Evolutionary conservation across 2,797 vertebrate genomes (phyloP).

Genomic region (Anguilla marmorata): DNA sequence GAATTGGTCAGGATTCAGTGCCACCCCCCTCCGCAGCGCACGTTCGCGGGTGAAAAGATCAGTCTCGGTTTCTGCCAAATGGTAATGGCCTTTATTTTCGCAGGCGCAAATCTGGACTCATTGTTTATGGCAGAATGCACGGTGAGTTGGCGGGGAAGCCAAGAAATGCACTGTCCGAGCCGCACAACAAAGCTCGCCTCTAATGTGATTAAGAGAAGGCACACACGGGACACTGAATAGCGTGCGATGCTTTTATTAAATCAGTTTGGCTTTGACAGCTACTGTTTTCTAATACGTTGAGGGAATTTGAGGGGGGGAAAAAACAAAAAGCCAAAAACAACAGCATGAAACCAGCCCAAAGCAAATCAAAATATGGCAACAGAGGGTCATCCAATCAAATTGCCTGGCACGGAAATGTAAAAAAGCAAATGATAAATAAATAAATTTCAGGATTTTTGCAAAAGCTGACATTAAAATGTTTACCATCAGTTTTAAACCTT

Average conservation of each 20-base stretch:
- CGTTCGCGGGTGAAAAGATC: neutral
- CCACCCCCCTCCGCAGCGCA: neutral
- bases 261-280: neutral
- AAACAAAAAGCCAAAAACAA: neutral
- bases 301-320: neutral
- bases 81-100: neutral
- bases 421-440: neutral
- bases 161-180: neutral
- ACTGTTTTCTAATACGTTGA: neutral
- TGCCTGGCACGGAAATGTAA: neutral
- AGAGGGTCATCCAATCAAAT: neutral
- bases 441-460: neutral
- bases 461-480: neutral
- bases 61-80: slow-evolving; percentile 4
- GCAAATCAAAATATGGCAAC: neutral
- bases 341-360: neutral
- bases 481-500: neutral
- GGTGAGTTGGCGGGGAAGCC: neutral
- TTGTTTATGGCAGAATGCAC: neutral
- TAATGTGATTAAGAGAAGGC: neutral
- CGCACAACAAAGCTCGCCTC: neutral
- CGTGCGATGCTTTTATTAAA: neutral
- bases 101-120: neutral
- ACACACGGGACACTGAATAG: neutral
- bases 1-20: slow-evolving; percentile 23